phyloP scores from a whole-genome alignment of 2,113 vertebrate genomes.

The Seriola dumerili region DNA sequence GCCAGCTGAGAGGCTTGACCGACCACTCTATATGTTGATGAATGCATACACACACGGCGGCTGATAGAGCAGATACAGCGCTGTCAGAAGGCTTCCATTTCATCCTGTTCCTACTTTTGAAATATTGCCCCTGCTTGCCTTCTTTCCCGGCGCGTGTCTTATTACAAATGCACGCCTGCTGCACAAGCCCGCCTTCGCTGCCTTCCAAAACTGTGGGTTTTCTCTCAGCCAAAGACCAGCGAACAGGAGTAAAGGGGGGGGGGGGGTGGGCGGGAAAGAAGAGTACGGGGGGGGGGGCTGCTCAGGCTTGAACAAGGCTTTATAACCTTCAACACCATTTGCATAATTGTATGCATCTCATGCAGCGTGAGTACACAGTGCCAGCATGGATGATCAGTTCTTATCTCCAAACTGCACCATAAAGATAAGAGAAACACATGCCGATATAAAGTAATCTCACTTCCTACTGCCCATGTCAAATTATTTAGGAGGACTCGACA shows the following conservation, averaged over 20 bases:
- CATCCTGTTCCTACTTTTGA: conserved; percentile 30
- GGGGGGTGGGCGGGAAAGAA: background rate
- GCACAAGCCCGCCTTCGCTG: conserved; percentile 25
- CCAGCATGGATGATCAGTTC: conserved; percentile 82
- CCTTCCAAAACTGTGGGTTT: conserved; percentile 62
- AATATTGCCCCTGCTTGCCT: conserved; percentile 42
- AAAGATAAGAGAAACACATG: conserved; percentile 81
- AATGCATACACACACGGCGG: conserved; percentile 23
- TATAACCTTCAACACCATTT: conserved; percentile 80
- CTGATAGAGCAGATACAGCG: conserved; percentile 17
- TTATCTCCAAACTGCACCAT: conserved; percentile 81
- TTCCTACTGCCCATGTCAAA: conserved; percentile 78
- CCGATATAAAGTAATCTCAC: conserved; percentile 73
- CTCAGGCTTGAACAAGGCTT: conserved; percentile 77
- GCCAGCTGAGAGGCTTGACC: conserved; percentile 57
- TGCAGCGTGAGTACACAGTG: conserved; percentile 78
- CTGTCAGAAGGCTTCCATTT: conserved; percentile 31
- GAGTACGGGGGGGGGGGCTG: background rate
- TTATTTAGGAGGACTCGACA: conserved; percentile 74
- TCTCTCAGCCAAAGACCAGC: conserved; percentile 52
- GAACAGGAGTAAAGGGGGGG: conserved; percentile 6
- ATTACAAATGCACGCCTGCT: conserved; percentile 67
- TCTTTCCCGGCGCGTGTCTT: conserved; percentile 33
- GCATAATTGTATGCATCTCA: conserved; percentile 86
- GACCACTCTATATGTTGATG: conserved; percentile 58